A percentile compares a stretch with the other conserved stretches of the same genome.
These are phyloP conservation scores for Temnothorax longispinosus DNA, from an alignment of 1,140 invertebrate genomes.

Conservation along the genomic window DNA sequence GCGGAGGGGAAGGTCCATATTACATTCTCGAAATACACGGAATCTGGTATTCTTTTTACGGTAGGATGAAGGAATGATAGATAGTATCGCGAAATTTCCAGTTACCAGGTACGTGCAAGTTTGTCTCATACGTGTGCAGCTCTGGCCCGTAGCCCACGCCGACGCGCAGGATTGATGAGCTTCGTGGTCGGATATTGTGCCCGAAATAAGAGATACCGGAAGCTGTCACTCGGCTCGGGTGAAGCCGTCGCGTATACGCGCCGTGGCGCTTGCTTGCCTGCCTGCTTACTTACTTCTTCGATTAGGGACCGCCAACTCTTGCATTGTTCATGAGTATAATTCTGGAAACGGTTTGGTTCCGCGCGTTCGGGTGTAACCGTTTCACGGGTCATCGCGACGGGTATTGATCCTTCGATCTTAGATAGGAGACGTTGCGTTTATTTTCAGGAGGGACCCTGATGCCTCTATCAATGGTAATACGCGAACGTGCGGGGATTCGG, in stretches of 20 bases:
- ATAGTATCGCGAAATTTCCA: conserved; percentile 65
- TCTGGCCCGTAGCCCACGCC: conserved; percentile 32
- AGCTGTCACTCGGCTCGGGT: conserved; percentile 21
- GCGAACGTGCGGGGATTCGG: conserved; percentile 69
- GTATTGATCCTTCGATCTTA: conserved; percentile 71
- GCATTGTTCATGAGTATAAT: conserved; percentile 66
- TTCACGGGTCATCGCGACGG: conserved; percentile 63
- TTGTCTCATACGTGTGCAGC: conserved; percentile 65
- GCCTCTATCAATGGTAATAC: conserved; percentile 73
- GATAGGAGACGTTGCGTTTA: conserved; percentile 72
- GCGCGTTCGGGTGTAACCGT: conserved; percentile 12
- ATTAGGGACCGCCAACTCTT: conserved; percentile 45
- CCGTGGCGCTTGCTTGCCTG: not conserved
- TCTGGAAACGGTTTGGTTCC: conserved; percentile 46
- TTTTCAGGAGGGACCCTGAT: conserved; percentile 58
- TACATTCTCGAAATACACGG: conserved; percentile 57
- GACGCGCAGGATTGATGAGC: conserved; percentile 69
- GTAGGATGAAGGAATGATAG: conserved; percentile 65
- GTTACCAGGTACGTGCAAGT: conserved; percentile 52
- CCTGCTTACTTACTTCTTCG: not conserved
- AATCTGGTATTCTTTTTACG: conserved; percentile 66
- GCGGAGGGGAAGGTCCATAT: conserved; percentile 45
- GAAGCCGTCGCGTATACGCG: conserved; percentile 8
- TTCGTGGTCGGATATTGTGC: conserved; percentile 52
- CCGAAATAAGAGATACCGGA: conserved; percentile 60